These are phyloP conservation scores for Rhinoderma darwinii DNA, from an alignment of 2,113 vertebrate genomes.

Conservation along the genomic window DNA sequence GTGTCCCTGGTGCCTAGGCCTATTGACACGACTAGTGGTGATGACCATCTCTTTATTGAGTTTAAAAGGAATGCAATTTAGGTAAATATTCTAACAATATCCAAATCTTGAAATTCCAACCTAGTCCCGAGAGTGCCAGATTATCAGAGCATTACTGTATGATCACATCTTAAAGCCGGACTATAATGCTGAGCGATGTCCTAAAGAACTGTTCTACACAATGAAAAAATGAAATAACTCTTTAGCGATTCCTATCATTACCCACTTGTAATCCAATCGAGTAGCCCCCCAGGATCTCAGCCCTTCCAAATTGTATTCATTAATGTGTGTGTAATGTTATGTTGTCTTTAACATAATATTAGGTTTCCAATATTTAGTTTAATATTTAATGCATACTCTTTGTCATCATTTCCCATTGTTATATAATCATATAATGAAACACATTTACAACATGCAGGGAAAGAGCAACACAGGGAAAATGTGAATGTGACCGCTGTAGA, in stretches of 20 bases:
- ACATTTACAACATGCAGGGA: constrained; percentile 26
- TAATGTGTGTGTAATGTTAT: not conserved
- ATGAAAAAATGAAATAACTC: not conserved
- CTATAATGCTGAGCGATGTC: not conserved
- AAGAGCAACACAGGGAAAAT: not conserved
- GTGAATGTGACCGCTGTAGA: not conserved
- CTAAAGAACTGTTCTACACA: not conserved
- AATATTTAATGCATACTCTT: constrained; percentile 13
- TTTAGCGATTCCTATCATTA: not conserved
- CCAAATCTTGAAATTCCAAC: not conserved
- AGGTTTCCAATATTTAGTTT: not conserved
- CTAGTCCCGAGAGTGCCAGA: not conserved
- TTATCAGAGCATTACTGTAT: not conserved
- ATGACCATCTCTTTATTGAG: not conserved
- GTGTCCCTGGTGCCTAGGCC: not conserved
- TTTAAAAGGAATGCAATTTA: not conserved
- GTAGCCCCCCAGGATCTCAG: not conserved
- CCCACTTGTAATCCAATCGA: not conserved
- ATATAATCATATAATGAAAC: constrained; percentile 21
- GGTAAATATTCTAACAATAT: too few species aligned
- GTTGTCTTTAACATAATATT: not conserved
- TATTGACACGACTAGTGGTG: not conserved
- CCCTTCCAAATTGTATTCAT: not conserved
- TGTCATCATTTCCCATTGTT: not conserved
- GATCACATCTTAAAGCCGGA: not conserved